phyloP scores from a whole-genome alignment of 2,797 vertebrate genomes.

The Anolis apletophallus region DNA sequence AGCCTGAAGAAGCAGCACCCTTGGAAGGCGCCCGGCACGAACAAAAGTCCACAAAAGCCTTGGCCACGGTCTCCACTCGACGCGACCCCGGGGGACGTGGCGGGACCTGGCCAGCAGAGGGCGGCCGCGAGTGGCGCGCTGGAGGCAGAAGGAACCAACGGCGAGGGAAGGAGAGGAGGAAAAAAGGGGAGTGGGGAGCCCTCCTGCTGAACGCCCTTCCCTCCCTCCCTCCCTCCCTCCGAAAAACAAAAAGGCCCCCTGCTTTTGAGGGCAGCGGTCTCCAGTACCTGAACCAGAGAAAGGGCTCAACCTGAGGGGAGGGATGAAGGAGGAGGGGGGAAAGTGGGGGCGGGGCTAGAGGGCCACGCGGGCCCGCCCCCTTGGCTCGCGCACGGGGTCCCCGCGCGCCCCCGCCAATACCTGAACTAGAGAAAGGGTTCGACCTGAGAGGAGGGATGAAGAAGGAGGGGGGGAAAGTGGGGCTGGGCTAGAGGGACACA shows the following conservation, averaged over 20 bases:
- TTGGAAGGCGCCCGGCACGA: too few relatives aligned
- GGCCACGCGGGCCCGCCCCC: background rate
- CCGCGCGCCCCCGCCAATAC: background rate
- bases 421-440: too few relatives aligned
- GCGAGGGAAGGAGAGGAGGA: slow-evolving; percentile 12
- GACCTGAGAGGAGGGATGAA: too few relatives aligned
- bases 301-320: background rate
- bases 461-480: too few relatives aligned
- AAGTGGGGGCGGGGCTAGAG: slow-evolving; percentile 11
- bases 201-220: too few relatives aligned
- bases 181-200: background rate
- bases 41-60: too few relatives aligned
- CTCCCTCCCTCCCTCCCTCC: too few relatives aligned
- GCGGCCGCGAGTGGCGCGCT: slow-evolving; percentile 1
- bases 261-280: background rate
- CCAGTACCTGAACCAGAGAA: too few relatives aligned
- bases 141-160: background rate
- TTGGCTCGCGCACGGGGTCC: background rate
- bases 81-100: background rate
- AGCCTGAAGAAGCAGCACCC: too few relatives aligned
- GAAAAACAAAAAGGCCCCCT: too few relatives aligned
- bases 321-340: background rate
- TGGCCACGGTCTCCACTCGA: too few relatives aligned
- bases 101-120: slow-evolving; percentile 3
- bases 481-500: too few relatives aligned